phyloP scores from a whole-genome alignment of 2,113 vertebrate species.

The Rhinopomastus cyanomelas region DNA sequence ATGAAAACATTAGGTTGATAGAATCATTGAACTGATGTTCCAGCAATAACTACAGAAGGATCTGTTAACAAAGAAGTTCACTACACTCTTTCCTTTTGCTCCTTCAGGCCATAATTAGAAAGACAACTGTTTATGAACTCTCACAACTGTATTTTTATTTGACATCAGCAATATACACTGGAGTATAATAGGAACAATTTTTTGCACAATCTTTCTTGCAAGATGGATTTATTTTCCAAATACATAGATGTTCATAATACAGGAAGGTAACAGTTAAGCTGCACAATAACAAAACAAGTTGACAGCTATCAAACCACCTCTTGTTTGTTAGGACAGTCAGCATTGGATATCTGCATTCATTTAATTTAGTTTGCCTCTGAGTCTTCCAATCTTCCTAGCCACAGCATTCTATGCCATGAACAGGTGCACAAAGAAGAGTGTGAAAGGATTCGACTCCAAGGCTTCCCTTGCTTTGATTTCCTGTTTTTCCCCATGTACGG shows the following conservation, averaged over 20 bases:
- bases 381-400: constrained; percentile 30
- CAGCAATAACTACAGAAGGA: neutral
- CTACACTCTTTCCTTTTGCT: constrained; percentile 3
- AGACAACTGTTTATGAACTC: constrained; percentile 63
- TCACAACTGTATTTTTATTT: constrained; percentile 72
- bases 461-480: constrained; percentile 2
- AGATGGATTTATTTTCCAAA: constrained; percentile 68
- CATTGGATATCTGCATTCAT: constrained; percentile 33
- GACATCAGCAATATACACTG: constrained; percentile 69
- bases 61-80: neutral
- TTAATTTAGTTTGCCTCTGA: constrained; percentile 28
- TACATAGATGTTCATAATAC: constrained; percentile 64
- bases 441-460: neutral
- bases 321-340: constrained; percentile 43
- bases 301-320: constrained; percentile 56
- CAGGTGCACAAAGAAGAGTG: neutral
- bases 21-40: neutral
- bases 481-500: neutral
- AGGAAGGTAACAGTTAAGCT: constrained; percentile 63
- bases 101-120: constrained; percentile 53
- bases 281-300: constrained; percentile 73
- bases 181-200: constrained; percentile 67
- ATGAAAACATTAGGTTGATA: neutral
- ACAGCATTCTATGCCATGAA: constrained; percentile 33
- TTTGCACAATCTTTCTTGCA: constrained; percentile 64